phyloP scores from a whole-genome alignment of 1,140 invertebrate species.

The Eurosta solidaginis region DNA sequence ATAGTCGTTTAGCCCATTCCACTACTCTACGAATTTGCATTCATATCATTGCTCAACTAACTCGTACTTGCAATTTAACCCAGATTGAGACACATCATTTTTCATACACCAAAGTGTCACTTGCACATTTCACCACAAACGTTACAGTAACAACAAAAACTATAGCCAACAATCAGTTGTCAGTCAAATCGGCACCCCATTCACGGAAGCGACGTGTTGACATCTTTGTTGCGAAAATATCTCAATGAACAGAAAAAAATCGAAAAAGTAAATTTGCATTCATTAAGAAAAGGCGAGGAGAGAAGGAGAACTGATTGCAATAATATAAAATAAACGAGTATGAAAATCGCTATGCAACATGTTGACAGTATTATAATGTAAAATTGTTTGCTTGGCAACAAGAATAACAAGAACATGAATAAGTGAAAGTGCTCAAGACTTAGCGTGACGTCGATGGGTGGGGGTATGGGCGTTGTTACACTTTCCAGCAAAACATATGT shows the following conservation, averaged over 20 bases:
- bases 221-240: slow-evolving; percentile 8
- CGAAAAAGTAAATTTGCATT: slow-evolving; percentile 30
- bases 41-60: slow-evolving; percentile 8
- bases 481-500: not conserved
- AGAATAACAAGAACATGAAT: not conserved
- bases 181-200: not conserved
- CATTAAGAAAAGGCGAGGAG: slow-evolving; percentile 10
- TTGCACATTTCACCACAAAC: slow-evolving; percentile 28
- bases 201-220: slow-evolving; percentile 1
- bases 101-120: slow-evolving; percentile 22
- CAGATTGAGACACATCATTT: slow-evolving; percentile 14
- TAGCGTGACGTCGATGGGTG: not conserved
- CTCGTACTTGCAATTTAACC: not conserved
- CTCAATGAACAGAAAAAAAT: not conserved
- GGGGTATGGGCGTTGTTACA: not conserved
- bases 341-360: slow-evolving; percentile 2
- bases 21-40: not conserved
- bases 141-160: not conserved
- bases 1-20: not conserved
- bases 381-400: not conserved
- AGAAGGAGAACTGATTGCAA: not conserved
- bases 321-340: slow-evolving; percentile 10
- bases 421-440: not conserved
- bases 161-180: not conserved
- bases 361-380: slow-evolving; percentile 3